phyloP scores from a whole-genome alignment of 2,113 vertebrate genomes.

The Notechis scutatus region DNA sequence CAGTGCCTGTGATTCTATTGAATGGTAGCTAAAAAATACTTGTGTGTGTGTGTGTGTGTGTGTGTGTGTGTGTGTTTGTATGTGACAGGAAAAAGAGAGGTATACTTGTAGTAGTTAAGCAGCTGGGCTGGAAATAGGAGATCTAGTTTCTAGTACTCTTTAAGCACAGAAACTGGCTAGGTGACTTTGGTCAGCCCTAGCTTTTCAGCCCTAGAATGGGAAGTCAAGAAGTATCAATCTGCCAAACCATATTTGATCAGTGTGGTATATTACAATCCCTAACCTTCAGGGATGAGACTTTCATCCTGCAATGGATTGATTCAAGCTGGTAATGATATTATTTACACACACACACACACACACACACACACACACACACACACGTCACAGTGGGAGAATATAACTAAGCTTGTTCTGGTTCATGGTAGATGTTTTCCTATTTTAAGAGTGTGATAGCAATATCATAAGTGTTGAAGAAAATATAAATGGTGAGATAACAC shows the following conservation, averaged over 20 bases:
- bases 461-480: constrained; percentile 82
- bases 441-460: constrained; percentile 82
- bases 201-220: neutral
- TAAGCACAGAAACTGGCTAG: neutral
- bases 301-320: neutral
- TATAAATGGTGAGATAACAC: constrained; percentile 85
- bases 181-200: neutral
- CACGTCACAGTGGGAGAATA: constrained; percentile 35
- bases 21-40: constrained; percentile 3
- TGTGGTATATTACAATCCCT: neutral
- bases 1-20: neutral
- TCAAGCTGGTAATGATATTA: neutral
- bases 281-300: neutral
- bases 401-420: constrained; percentile 58
- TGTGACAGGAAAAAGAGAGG: neutral
- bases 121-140: neutral
- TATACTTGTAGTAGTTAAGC: neutral
- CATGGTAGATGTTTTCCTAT: constrained; percentile 64
- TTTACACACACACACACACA: neutral
- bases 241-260: neutral
- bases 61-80: no score
- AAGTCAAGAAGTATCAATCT: neutral
- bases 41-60: neutral
- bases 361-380: neutral
- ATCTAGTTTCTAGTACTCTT: neutral